These are phyloP conservation scores for Siniperca knerii DNA, from an alignment of 2,113 vertebrate species.

Conservation along the genomic window DNA sequence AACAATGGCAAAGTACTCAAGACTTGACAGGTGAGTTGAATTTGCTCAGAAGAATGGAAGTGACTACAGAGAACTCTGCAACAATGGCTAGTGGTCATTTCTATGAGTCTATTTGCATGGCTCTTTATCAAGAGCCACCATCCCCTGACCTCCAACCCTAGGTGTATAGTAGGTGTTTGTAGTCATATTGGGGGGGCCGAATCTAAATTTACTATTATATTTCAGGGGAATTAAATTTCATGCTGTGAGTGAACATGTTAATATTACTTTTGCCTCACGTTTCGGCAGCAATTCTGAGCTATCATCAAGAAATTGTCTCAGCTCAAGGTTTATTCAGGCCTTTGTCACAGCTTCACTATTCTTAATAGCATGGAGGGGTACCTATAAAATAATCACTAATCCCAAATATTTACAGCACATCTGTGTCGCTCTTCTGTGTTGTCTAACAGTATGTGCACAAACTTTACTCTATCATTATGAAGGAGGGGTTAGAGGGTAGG, in stretches of 20 bases:
- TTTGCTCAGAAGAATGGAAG: slow-evolving; percentile 58
- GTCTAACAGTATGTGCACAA: slow-evolving; percentile 27
- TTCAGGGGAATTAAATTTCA: background rate
- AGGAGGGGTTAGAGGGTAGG: slow-evolving; percentile 58
- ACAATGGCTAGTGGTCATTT: slow-evolving; percentile 65
- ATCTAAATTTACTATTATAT: slow-evolving; percentile 7
- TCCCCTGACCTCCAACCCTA: slow-evolving; percentile 65
- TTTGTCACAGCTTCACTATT: slow-evolving; percentile 8
- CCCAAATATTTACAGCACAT: slow-evolving; percentile 58
- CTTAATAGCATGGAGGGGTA: background rate
- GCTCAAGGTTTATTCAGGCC: background rate
- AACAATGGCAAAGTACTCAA: slow-evolving; percentile 43
- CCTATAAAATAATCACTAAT: slow-evolving; percentile 29
- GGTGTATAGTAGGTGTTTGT: slow-evolving; percentile 22
- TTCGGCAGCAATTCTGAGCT: slow-evolving; percentile 12
- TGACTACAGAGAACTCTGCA: slow-evolving; percentile 62
- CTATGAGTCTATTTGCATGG: slow-evolving; percentile 72
- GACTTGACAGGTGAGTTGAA: slow-evolving; percentile 50
- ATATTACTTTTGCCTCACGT: background rate
- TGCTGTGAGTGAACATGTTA: slow-evolving; percentile 1
- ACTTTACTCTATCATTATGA: slow-evolving; percentile 1
- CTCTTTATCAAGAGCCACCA: slow-evolving; percentile 63
- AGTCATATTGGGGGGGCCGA: background rate
- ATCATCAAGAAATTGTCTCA: slow-evolving; percentile 14
- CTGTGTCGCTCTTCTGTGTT: slow-evolving; percentile 8